Evolutionary conservation across 2,888 invertebrate species (phyloP), one percentile per base, ranked within the genome.

Genomic region (Dicroscelio sp.): DNA sequence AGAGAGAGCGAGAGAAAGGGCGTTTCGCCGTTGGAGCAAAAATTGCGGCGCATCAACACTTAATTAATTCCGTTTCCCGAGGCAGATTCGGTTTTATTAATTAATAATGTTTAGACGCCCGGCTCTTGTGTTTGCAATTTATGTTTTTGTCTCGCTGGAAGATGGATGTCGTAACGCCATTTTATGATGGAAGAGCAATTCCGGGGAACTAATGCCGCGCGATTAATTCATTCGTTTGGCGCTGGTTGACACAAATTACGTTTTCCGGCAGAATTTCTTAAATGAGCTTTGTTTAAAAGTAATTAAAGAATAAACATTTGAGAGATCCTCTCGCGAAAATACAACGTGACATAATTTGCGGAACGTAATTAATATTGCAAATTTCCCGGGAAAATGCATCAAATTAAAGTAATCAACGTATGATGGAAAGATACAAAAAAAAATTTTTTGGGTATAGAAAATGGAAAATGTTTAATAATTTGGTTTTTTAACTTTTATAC

Each of bases 21-120:
- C 31, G 78, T 48, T 78, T 58, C 20, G 35, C 6, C 33, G 48
- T 12, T 58, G 38, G 76, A 23, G 55, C 71, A 87, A 82, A 87
- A 82, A 87, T 82, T 87, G 48, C 75, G 75, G 58, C 76, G 55
- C 87, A 87, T 87, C 76, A 76, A 75, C 82, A 87, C 75, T 88
- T 83, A 82, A 88, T 88, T 88, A 83, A 88, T 82, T 88, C 60
- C 69, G 38, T 83, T 83, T 73, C n/a, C 43, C 65, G 30, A n/a
- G 35, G n/a, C 58, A 55, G 25, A 65, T 82, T 82, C 76, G 30
- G 63, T 69, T 83, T 82, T 83, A 88, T 88, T 76, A 83, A 76
- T 88, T 78, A 83, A 88, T 43, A 58, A 63, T 71, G 78, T 69
- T 83, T n/a, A 63, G 75, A 67, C 43, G 48, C 20, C 35, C 27